phyloP scores from a whole-genome alignment of 2,888 invertebrate genomes.

The Julus scandinavius region DNA sequence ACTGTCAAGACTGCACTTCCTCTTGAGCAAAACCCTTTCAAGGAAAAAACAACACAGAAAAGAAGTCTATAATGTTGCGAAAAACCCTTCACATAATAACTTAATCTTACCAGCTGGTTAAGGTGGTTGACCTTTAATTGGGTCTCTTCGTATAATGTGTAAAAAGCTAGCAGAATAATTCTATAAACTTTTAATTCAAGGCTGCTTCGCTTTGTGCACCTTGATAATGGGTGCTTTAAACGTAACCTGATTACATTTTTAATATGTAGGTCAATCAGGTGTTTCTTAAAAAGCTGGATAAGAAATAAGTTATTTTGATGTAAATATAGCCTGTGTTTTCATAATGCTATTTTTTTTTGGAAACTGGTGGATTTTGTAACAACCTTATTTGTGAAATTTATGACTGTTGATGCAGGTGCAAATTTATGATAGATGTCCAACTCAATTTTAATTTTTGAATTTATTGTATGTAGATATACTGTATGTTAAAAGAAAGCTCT shows the following conservation, averaged over 20 bases:
- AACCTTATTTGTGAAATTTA: neutral
- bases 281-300: neutral
- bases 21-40: neutral
- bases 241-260: conserved; percentile 33
- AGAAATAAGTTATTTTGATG: neutral
- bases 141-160: neutral
- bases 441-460: neutral
- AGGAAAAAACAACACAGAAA: neutral
- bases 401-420: neutral
- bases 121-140: conserved; percentile 39
- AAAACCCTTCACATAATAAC: neutral
- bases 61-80: neutral
- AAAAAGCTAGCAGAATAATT: neutral
- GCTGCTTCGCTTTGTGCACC: conserved; percentile 36
- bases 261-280: conserved; percentile 35
- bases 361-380: neutral
- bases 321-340: neutral
- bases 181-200: conserved; percentile 20
- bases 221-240: conserved; percentile 38
- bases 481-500: neutral
- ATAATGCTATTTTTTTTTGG: neutral
- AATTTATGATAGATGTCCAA: neutral
- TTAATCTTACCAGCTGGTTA: neutral
- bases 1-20: neutral
- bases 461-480: no score